A percentile compares a stretch with the other conserved stretches of the same genome.
phyloP scores from a whole-genome alignment of 1,140 invertebrate species.

The Colletes gigas region DNA sequence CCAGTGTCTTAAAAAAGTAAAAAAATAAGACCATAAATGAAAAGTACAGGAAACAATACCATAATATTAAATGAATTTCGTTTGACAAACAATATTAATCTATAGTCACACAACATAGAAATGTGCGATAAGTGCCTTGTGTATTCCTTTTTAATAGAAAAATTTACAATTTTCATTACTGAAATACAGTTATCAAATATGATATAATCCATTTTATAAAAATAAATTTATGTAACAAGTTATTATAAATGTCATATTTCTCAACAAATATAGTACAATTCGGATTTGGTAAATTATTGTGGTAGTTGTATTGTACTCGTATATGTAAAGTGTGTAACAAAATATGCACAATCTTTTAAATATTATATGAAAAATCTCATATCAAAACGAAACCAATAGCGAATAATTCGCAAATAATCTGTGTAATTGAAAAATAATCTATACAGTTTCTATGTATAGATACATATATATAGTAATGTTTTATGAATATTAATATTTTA shows the following conservation, averaged over 20 bases:
- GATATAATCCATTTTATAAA: slow-evolving; percentile 30
- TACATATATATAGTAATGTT: slow-evolving; percentile 21
- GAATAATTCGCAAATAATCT: slow-evolving; percentile 6
- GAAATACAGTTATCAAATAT: slow-evolving; percentile 35
- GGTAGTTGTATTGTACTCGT: not conserved
- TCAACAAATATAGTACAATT: slow-evolving; percentile 33
- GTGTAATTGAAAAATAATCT: not conserved
- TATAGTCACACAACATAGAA: slow-evolving; percentile 20
- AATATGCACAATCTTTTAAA: slow-evolving; percentile 20
- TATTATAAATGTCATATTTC: slow-evolving; percentile 17
- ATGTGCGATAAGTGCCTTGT: slow-evolving; percentile 68
- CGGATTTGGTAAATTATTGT: slow-evolving; percentile 18
- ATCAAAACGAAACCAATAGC: slow-evolving; percentile 11
- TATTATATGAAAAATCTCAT: slow-evolving; percentile 34
- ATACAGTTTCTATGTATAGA: slow-evolving; percentile 8
- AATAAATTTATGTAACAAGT: slow-evolving; percentile 19
- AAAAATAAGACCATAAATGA: not conserved
- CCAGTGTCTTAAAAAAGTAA: slow-evolving; percentile 4
- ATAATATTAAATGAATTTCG: not conserved
- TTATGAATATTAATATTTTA: slow-evolving; percentile 17
- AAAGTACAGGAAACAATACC: not conserved
- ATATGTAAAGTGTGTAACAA: not conserved
- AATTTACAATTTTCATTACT: slow-evolving; percentile 28
- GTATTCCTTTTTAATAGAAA: slow-evolving; percentile 55
- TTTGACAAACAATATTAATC: slow-evolving; percentile 24